Percentiles rank a stretch among this genome's conserved stretches.
Evolutionary conservation across 2,113 vertebrate genomes (phyloP).

Genomic region (Picathartes gymnocephalus): DNA sequence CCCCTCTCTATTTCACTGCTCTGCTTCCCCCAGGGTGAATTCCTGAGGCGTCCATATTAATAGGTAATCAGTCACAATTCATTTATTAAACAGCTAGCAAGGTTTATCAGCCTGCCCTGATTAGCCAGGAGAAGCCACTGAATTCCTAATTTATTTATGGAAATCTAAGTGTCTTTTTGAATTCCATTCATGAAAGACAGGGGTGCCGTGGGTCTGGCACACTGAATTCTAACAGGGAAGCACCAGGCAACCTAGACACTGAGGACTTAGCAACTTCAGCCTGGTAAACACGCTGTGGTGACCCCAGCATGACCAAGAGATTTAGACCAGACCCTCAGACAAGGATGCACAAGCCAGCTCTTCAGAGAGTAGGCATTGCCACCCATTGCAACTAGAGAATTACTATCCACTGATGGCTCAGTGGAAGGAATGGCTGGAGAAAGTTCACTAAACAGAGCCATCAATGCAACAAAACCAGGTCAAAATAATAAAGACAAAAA

Average conservation of each 20-base stretch:
- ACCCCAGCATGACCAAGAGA: background rate
- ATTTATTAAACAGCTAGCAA: slow-evolving; percentile 99
- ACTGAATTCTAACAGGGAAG: slow-evolving; percentile 65
- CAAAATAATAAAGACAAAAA: background rate
- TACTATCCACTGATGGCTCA: slow-evolving; percentile 6
- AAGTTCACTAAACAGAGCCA: slow-evolving; percentile 41
- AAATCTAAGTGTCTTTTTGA: slow-evolving; percentile 95
- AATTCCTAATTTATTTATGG: slow-evolving; percentile 99
- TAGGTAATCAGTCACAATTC: slow-evolving; percentile 99
- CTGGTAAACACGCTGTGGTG: background rate
- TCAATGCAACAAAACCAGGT: background rate
- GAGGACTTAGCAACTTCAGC: slow-evolving; percentile 3
- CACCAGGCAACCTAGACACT: background rate
- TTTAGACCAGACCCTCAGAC: slow-evolving; percentile 56
- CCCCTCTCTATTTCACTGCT: slow-evolving; percentile 99
- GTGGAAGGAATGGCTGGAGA: slow-evolving; percentile 24
- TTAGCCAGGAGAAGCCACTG: slow-evolving; percentile 98
- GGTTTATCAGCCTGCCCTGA: slow-evolving; percentile 94
- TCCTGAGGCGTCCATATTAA: slow-evolving; percentile 99
- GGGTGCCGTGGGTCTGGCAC: slow-evolving; percentile 34
- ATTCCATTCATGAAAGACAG: slow-evolving; percentile 79
- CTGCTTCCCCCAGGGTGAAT: slow-evolving; percentile 85
- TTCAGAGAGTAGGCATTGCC: slow-evolving; percentile 21
- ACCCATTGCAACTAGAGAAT: slow-evolving; percentile 19
- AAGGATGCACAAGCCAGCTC: slow-evolving; percentile 50